Base-by-base conservation (phyloP, 1,140 invertebrate genomes). In the Solen grandis region DNA sequence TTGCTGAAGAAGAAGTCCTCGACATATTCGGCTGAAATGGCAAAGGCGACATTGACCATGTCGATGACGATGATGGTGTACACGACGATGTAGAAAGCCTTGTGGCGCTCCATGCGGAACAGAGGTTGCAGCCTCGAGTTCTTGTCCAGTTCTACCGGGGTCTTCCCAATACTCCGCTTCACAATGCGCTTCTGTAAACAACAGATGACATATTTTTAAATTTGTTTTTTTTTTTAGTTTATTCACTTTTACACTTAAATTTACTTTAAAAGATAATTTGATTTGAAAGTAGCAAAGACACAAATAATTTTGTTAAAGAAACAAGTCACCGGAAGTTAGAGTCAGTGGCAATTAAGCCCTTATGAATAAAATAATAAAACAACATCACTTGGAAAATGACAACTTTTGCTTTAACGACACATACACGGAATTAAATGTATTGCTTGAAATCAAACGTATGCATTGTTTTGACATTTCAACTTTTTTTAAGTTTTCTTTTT, bases 31-130 rank as follows among this genome's bases (percentile, higher is more conserved):
- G 69, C 59, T 1, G 83, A 69, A 0, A 88, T 81, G 19, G 83
- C 50, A 14, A 88, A 69, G 0, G 84, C 59, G 0, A 79, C 57
- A 46, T 85, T 86, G 29, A 84, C 83, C 80, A 87, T 86, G 65
- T 90, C 88, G 0, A 86, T 5, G 10, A 83, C 35, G 57, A 90
- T 88, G n/a, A 88, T 59, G 27, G 70, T 63, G 29, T 87, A 88
- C 25, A 90, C 75, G 36, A 85, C 54, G 8, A 85, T 70, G 22
- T 84, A 75, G 65, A 90, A 86, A 2, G 80, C 84, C 38, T 60
- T 36, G 38, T 83, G 80, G 13, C 77, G 46, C 2, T 81, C 65
- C 13, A 86, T 63, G 2, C 25, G 33, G 68, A 84, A 83, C 36
- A 85, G 27, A 5, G 29, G 5, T 22, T 60, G 62, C 22, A 88